These are phyloP conservation scores for Chionomys nivalis DNA, from an alignment of 2,113 vertebrate species.

Conservation along the genomic window DNA sequence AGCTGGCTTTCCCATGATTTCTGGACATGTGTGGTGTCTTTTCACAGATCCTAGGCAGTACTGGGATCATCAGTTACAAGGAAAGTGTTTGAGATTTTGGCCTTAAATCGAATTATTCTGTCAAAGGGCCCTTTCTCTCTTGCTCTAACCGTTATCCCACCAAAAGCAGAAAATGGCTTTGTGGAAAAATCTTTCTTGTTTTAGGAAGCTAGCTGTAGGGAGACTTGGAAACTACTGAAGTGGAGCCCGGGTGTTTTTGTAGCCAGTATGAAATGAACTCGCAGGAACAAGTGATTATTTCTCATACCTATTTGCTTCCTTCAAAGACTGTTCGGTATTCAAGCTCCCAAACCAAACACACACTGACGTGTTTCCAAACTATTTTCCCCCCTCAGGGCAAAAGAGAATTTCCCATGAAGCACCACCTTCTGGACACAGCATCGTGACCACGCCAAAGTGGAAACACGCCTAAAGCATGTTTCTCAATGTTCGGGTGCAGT, in stretches of 20 bases:
- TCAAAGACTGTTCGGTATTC: conserved; percentile 52
- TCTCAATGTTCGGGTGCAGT: conserved; percentile 72
- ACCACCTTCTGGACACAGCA: background rate
- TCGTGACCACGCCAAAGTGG: conserved; percentile 7
- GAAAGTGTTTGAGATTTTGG: conserved; percentile 43
- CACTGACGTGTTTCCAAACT: background rate
- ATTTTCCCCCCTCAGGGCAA: background rate
- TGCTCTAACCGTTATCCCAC: conserved; percentile 49
- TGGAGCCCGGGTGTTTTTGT: background rate
- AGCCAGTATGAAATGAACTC: conserved; percentile 40
- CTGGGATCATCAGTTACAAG: conserved; percentile 35
- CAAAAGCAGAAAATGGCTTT: conserved; percentile 58
- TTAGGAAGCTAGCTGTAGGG: conserved; percentile 32
- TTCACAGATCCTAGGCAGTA: background rate
- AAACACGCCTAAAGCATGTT: conserved; percentile 42
- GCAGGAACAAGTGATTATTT: conserved; percentile 40
- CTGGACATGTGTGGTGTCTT: background rate
- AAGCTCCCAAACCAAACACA: conserved; percentile 43
- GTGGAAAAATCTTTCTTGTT: conserved; percentile 56
- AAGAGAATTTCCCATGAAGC: conserved; percentile 49
- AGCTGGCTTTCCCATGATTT: background rate
- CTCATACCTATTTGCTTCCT: conserved; percentile 21
- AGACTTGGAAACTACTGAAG: background rate
- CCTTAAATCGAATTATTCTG: conserved; percentile 55
- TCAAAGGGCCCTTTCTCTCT: conserved; percentile 55